Evolutionary conservation across 2,888 invertebrate species (phyloP).

Genomic region (Bibio marci): DNA sequence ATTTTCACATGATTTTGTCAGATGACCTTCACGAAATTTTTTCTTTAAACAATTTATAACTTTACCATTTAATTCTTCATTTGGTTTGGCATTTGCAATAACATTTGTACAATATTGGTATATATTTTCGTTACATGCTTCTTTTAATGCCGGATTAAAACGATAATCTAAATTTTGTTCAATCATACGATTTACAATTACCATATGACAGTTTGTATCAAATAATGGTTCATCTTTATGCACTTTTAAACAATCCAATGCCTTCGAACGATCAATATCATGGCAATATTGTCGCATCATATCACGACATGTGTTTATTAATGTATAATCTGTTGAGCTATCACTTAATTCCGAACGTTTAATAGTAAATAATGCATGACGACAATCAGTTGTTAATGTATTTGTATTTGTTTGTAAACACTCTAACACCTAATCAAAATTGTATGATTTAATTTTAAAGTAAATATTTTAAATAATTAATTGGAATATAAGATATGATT

Average conservation of each 20-base stretch:
- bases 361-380: constrained; percentile 65
- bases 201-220: constrained; percentile 63
- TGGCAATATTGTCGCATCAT: constrained; percentile 78
- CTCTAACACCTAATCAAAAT: constrained; percentile 45
- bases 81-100: constrained; percentile 35
- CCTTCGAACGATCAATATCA: constrained; percentile 46
- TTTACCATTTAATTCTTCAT: constrained; percentile 67
- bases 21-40: constrained; percentile 55
- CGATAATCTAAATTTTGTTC: constrained; percentile 82
- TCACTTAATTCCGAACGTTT: constrained; percentile 74
- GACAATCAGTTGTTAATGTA: constrained; percentile 50
- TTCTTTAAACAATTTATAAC: constrained; percentile 66
- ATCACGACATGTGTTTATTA: constrained; percentile 66
- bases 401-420: constrained; percentile 52
- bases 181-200: constrained; percentile 76
- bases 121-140: constrained; percentile 68
- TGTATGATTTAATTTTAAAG: background rate
- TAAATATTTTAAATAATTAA: background rate
- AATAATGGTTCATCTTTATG: constrained; percentile 63
- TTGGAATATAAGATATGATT: too few relatives aligned
- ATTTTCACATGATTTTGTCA: constrained; percentile 60
- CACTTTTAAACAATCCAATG: constrained; percentile 61
- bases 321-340: constrained; percentile 71
- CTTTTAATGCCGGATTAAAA: constrained; percentile 69
- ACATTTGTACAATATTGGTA: constrained; percentile 47